phyloP scores from a whole-genome alignment of 2,888 invertebrate species.

The Thera obeliscata region DNA sequence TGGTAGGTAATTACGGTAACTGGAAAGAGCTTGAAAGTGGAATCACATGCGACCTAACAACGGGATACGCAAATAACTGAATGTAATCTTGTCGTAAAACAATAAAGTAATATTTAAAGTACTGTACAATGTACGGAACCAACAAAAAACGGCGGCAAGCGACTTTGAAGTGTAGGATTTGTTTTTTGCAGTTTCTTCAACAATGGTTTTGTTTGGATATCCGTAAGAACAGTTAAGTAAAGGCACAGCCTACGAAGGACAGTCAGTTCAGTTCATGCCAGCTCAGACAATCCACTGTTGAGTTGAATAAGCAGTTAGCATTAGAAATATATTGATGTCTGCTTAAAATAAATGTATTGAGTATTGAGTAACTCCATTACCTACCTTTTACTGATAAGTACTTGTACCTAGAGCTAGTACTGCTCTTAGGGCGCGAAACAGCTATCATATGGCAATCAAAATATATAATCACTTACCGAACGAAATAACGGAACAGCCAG shows the following conservation, averaged over 20 bases:
- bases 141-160: constrained; percentile 24
- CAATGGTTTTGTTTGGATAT: constrained; percentile 39
- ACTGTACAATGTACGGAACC: constrained; percentile 35
- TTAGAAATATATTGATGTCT: no score
- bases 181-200: constrained; percentile 34
- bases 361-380: no score
- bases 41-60: constrained; percentile 12
- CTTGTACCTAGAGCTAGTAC: no score
- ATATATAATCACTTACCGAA: no score
- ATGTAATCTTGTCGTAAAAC: constrained; percentile 28
- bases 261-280: constrained; percentile 2
- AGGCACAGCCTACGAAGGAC: constrained; percentile 18
- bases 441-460: no score
- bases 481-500: no score
- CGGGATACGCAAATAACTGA: constrained; percentile 29
- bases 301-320: no score
- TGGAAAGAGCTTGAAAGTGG: not conserved
- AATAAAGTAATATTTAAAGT: constrained; percentile 29
- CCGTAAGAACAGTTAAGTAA: constrained; percentile 40
- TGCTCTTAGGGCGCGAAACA: no score
- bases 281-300: not conserved
- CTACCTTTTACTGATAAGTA: no score
- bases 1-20: not conserved
- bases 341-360: no score
- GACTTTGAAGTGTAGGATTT: constrained; percentile 33